Evolutionary conservation across 2,113 vertebrate species (phyloP).

Genomic region (Tursiops truncatus): DNA sequence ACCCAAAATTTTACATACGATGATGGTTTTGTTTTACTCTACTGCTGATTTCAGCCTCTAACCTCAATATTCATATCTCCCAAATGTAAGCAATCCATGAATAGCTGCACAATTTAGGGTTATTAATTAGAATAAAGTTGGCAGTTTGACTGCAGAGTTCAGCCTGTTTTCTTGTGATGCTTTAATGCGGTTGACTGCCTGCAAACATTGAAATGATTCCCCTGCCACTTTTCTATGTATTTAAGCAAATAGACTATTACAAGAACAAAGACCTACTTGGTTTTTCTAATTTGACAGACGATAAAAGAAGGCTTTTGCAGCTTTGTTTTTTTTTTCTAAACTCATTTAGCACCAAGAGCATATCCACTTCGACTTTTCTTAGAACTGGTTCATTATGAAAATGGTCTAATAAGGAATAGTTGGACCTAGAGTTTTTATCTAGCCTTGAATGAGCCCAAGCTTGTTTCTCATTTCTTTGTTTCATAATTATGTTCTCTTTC

Average conservation of each 20-base stretch:
- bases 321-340: constrained; percentile 73
- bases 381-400: constrained; percentile 67
- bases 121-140: constrained; percentile 74
- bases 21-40: neutral
- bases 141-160: constrained; percentile 59
- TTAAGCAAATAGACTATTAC: constrained; percentile 75
- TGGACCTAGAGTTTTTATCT: constrained; percentile 55
- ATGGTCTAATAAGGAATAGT: constrained; percentile 65
- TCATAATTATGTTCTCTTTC: constrained; percentile 59
- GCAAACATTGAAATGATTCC: constrained; percentile 54
- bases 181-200: constrained; percentile 62
- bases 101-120: constrained; percentile 50
- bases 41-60: neutral
- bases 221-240: constrained; percentile 55
- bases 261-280: constrained; percentile 67
- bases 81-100: constrained; percentile 35
- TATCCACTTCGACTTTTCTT: constrained; percentile 48
- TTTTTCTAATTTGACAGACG: constrained; percentile 67
- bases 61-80: constrained; percentile 1
- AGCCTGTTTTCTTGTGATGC: constrained; percentile 51
- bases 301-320: constrained; percentile 58
- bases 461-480: constrained; percentile 66
- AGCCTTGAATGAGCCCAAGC: constrained; percentile 51
- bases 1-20: neutral
- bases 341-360: constrained; percentile 67